Percentiles rank a stretch among this genome's conserved stretches.
These are phyloP conservation scores for Antennarius maculatus DNA, from an alignment of 2,797 vertebrate genomes.

Conservation along the genomic window DNA sequence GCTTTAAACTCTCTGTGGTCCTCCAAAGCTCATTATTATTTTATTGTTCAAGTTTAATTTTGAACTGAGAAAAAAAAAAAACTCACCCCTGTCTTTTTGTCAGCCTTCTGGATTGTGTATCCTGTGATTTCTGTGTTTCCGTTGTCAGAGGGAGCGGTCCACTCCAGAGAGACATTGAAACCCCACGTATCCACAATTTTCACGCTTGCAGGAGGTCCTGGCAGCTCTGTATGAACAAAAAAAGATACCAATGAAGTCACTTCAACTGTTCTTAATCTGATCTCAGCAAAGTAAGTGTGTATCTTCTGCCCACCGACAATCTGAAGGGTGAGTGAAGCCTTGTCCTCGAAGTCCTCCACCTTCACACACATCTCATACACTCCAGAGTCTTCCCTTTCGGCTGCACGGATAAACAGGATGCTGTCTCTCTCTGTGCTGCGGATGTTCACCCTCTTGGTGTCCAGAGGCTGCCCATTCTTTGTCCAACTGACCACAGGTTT, in stretches of 20 bases:
- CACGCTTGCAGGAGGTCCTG: constrained; percentile 85
- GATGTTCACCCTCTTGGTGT: constrained; percentile 84
- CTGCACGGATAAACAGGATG: constrained; percentile 91
- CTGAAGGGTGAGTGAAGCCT: constrained; percentile 82
- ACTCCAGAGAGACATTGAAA: constrained; percentile 94
- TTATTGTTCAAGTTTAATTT: no score
- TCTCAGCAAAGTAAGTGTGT: background rate
- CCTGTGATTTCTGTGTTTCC: constrained; percentile 95
- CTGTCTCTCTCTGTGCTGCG: constrained; percentile 86
- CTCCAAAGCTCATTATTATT: no score
- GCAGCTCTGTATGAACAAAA: constrained; percentile 85
- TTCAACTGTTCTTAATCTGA: no score
- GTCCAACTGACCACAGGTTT: constrained; percentile 88
- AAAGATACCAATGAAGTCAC: background rate
- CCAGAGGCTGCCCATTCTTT: constrained; percentile 85
- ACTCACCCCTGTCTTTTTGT: constrained; percentile 94
- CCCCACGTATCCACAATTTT: constrained; percentile 93
- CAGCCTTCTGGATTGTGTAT: constrained; percentile 94
- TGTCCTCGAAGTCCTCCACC: constrained; percentile 90
- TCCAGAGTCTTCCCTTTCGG: constrained; percentile 89
- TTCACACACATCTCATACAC: constrained; percentile 87
- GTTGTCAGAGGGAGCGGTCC: constrained; percentile 85
- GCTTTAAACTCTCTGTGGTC: no score
- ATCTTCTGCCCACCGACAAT: constrained; percentile 86
- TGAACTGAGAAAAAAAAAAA: background rate